phyloP scores from a whole-genome alignment of 2,888 invertebrate genomes.

The Zaprionus bogoriensis region DNA sequence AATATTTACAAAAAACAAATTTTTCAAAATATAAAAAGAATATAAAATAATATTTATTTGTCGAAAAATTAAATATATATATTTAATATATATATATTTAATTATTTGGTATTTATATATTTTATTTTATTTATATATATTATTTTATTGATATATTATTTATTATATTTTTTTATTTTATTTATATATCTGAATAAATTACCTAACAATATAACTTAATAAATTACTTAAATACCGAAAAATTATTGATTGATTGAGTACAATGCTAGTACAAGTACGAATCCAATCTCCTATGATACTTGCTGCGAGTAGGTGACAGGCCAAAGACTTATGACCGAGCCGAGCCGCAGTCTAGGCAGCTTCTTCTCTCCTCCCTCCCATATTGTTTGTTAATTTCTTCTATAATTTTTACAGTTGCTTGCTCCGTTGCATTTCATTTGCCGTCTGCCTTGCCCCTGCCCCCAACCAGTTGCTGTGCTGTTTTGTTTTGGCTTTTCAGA shows the following conservation, averaged over 20 bases:
- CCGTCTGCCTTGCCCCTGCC: neutral
- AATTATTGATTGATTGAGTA: no score
- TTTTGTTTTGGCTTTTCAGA: conserved; percentile 60
- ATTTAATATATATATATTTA: no score
- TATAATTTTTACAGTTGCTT: conserved; percentile 65
- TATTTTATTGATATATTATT: no score
- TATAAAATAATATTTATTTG: neutral
- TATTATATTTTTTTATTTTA: no score
- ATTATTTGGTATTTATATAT: no score
- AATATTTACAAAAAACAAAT: no score
- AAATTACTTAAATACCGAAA: no score
- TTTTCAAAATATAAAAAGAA: neutral
- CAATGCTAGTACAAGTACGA: no score
- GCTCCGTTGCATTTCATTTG: conserved; percentile 43
- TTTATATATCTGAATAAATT: no score
- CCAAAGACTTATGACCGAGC: neutral
- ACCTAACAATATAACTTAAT: no score
- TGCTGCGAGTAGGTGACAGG: neutral
- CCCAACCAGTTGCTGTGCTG: conserved; percentile 2
- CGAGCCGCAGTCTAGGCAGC: neutral
- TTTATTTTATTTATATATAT: neutral
- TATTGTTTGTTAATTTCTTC: conserved; percentile 67
- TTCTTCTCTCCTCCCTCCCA: neutral
- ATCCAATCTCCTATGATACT: no score
- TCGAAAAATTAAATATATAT: neutral